Evolutionary conservation across 2,888 invertebrate species (phyloP), one percentile per base, ranked within the genome.

Genomic region (Lithophane leautieri): DNA sequence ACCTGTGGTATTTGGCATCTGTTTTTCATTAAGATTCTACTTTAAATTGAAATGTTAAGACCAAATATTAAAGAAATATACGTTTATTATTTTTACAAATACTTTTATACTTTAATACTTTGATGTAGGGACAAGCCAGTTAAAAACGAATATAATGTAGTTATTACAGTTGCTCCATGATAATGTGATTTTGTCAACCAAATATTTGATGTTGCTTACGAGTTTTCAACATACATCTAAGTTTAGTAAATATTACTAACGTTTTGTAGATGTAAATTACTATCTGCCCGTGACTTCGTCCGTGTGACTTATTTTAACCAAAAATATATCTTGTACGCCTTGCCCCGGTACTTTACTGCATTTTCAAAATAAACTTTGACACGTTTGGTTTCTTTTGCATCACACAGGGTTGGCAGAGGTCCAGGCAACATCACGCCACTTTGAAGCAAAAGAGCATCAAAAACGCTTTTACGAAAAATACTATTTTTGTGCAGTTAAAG

Each of bases 1-100:
- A 86, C 85, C 86, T 86, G 83, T 58, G 83, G 16, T 78, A 69
- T 69, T 82, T 73, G 76, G 66, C 78, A 63, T 80, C 67, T 69
- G 83, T 85, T 86, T 85, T 75, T 86, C 78, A 82, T 86, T 87
- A 85, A 78, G 83, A 77, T 87, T 83, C 58, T 58, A 63, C 67
- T 75, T 58, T 50, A 76, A 75, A 83, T 75, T 85, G 74, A 82
- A 87, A 80, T 74, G 44, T 78, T n/a, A 73, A 54, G 14, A 62
- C 12, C 60, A 54, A 77, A 81, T 84, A 34, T 42, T 77, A 56
- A 40, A 82, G 58, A 79, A 82, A 75, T 75, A 66, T 82, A 65
- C 40, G 22, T 68, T 71, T 82, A 61, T 79, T 58, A 81, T 60
- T 82, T 70, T 76, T 62, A 28, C 25, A 73, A 58, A 79, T 14